Percentiles rank a stretch among this genome's conserved stretches.
Conservation (phyloP, 2,797 vertebrate genomes). For the Pempheris klunzingeri region DNA sequence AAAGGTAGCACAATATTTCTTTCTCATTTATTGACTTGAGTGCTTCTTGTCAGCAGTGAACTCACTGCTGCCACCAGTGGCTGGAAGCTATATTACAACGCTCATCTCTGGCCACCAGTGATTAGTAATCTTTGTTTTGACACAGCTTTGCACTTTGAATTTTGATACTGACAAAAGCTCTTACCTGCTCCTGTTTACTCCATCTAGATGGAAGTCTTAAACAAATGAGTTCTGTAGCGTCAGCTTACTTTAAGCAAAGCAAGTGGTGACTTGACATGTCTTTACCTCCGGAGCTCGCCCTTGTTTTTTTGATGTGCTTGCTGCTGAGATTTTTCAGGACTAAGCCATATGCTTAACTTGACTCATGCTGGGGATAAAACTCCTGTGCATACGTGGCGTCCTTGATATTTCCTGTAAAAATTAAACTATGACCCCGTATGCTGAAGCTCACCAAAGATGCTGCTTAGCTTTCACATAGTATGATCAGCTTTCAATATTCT, state of each 20-base stretch:
- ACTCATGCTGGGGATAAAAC: not conserved
- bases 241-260: not conserved
- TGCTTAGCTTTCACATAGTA: not conserved
- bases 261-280: no score
- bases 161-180: not conserved
- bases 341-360: not conserved
- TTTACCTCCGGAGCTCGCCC: not conserved
- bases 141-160: no score
- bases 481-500: no score
- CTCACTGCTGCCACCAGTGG: not conserved
- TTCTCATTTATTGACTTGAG: not conserved
- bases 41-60: not conserved
- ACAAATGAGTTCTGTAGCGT: not conserved
- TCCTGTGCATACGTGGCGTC: not conserved
- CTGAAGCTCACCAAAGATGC: not conserved
- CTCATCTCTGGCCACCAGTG: no score
- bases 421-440: not conserved
- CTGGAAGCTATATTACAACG: not conserved
- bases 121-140: no score
- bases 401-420: not conserved
- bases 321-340: not conserved
- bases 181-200: not conserved
- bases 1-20: not conserved
- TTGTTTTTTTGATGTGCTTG: not conserved
- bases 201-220: not conserved